Conservation (phyloP, 2,797 vertebrate species). For the Acipenser transmontanus region DNA sequence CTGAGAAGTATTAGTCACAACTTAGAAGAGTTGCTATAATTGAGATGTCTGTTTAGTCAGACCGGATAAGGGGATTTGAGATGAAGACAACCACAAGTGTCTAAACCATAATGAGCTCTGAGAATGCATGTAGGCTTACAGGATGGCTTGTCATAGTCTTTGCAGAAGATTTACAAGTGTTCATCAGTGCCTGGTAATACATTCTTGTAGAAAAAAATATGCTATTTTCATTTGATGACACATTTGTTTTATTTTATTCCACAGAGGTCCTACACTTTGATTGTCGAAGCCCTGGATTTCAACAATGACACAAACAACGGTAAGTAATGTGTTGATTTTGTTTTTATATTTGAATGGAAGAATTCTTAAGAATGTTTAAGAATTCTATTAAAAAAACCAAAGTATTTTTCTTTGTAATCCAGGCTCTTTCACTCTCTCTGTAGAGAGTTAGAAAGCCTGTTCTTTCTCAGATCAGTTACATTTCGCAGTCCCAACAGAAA, state of each 20-base stretch:
- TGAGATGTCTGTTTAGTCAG: constrained; percentile 44
- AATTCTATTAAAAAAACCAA: too few relatives aligned
- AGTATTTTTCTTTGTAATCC: too few relatives aligned
- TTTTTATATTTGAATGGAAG: too few relatives aligned
- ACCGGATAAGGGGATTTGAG: constrained; percentile 35
- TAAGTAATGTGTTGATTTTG: constrained; percentile 49
- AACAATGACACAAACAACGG: constrained; percentile 78
- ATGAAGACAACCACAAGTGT: constrained; percentile 35
- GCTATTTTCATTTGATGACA: too few relatives aligned
- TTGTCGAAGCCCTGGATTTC: constrained; percentile 92
- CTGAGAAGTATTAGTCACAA: constrained; percentile 41
- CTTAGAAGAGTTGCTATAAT: constrained; percentile 35
- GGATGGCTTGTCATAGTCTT: too few relatives aligned
- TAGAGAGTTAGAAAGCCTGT: constrained; percentile 13
- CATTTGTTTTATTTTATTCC: constrained; percentile 33
- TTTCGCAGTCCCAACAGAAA: constrained; percentile 24
- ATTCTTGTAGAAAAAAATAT: too few relatives aligned
- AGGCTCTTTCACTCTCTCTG: neutral
- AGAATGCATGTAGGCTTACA: constrained; percentile 19
- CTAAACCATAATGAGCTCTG: constrained; percentile 38
- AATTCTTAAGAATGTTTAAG: too few relatives aligned
- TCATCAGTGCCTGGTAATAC: too few relatives aligned
- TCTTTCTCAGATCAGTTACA: constrained; percentile 23
- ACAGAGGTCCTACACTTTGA: constrained; percentile 94
- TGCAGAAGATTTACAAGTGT: too few relatives aligned